These are phyloP conservation scores for Carcinoscorpius rotundicauda DNA, from an alignment of 1,140 invertebrate genomes.

Conservation along the genomic window DNA sequence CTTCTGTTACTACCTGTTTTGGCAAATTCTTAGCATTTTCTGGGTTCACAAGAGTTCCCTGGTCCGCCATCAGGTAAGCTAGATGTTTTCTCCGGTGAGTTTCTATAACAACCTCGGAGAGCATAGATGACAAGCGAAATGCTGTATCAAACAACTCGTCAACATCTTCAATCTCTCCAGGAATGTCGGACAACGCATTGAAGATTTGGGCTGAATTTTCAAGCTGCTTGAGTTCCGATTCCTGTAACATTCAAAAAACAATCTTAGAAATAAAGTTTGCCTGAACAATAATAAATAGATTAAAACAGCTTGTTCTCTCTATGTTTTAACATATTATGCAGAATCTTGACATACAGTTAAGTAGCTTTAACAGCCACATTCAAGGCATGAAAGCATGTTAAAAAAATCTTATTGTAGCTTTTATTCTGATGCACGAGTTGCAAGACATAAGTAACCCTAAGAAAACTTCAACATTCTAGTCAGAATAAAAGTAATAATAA, in stretches of 20 bases:
- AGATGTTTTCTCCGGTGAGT: slow-evolving; percentile 80
- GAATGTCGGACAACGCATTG: slow-evolving; percentile 88
- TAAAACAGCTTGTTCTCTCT: no score
- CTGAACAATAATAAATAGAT: no score
- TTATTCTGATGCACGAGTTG: no score
- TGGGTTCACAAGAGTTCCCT: slow-evolving; percentile 83
- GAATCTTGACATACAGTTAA: no score
- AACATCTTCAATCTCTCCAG: slow-evolving; percentile 41
- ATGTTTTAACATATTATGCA: no score
- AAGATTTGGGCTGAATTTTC: slow-evolving; percentile 95
- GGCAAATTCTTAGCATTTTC: slow-evolving; percentile 77
- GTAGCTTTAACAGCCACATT: no score
- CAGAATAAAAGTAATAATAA: no score
- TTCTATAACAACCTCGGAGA: slow-evolving; percentile 76
- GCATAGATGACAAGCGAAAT: slow-evolving; percentile 38
- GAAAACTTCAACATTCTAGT: no score
- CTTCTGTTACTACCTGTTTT: slow-evolving; percentile 45
- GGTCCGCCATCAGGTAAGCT: slow-evolving; percentile 92
- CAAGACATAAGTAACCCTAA: no score
- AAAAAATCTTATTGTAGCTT: no score
- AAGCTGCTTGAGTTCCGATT: slow-evolving; percentile 60
- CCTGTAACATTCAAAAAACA: slow-evolving; percentile 35
- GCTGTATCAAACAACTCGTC: slow-evolving; percentile 28
- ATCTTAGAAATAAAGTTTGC: no score
- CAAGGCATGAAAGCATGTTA: no score